A percentile compares a stretch with the other conserved stretches of the same genome.
Conservation (phyloP, 2,888 invertebrate species). For the Bedellia somnulentella region DNA sequence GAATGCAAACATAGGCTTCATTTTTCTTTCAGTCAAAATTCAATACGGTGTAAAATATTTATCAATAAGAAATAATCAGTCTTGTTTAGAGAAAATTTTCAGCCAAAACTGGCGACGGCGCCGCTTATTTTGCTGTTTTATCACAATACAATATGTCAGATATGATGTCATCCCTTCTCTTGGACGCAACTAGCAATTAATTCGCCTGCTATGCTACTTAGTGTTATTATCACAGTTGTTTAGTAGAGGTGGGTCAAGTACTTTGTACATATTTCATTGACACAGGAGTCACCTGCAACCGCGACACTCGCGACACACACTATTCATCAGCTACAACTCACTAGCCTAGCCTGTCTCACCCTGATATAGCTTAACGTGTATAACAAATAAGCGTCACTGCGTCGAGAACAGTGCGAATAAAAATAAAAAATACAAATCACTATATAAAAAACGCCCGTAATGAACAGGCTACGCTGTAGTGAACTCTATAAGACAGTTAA, state of each 20-base stretch:
- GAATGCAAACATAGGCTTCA: constrained; percentile 55
- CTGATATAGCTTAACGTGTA: no score
- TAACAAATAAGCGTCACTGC: no score
- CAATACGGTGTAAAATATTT: constrained; percentile 57
- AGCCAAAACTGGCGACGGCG: constrained; percentile 35
- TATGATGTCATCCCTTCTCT: constrained; percentile 63
- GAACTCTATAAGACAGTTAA: no score
- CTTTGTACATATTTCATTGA: constrained; percentile 57
- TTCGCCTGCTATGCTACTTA: constrained; percentile 63
- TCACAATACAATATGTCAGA: constrained; percentile 63
- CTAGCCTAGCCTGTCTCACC: no score
- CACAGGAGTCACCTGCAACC: constrained; percentile 48
- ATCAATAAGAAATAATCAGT: constrained; percentile 64
- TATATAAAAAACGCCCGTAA: no score
- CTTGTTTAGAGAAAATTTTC: constrained; percentile 62
- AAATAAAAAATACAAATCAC: constrained; percentile 40
- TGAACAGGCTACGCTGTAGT: no score
- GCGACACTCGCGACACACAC: no score
- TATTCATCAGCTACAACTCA: no score
- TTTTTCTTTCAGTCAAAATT: constrained; percentile 58
- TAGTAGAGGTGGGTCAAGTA: constrained; percentile 63
- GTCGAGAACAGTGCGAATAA: constrained; percentile 20
- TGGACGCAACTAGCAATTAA: constrained; percentile 62
- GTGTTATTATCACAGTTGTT: constrained; percentile 64
- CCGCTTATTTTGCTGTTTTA: constrained; percentile 33